Percentiles rank a stretch among this genome's conserved stretches.
These are phyloP conservation scores for Nomada goodeniana DNA, from an alignment of 2,888 invertebrate genomes.

Conservation along the genomic window DNA sequence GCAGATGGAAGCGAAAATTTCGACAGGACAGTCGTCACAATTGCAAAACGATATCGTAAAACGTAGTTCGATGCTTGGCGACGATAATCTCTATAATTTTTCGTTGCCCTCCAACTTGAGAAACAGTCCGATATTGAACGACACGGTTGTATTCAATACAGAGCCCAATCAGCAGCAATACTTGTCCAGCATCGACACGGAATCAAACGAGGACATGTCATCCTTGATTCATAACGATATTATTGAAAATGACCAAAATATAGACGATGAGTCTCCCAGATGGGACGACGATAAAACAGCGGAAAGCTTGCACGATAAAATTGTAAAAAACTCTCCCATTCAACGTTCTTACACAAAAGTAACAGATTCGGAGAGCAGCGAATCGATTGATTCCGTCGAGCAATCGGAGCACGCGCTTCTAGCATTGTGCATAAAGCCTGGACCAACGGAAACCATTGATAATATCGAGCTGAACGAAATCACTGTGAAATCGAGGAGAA, in stretches of 20 bases:
- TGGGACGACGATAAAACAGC: constrained; percentile 2
- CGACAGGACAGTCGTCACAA: neutral
- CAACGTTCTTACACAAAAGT: constrained; percentile 62
- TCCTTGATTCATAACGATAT: constrained; percentile 45
- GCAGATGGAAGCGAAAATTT: constrained; percentile 5
- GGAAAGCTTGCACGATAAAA: constrained; percentile 4
- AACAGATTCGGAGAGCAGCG: constrained; percentile 73
- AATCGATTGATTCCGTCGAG: constrained; percentile 80
- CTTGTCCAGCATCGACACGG: constrained; percentile 42
- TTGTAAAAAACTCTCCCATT: constrained; percentile 29
- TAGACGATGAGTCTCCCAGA: constrained; percentile 11
- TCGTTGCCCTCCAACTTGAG: constrained; percentile 46
- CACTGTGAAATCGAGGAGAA: constrained; percentile 3
- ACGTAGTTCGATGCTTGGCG: neutral
- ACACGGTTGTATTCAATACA: constrained; percentile 39
- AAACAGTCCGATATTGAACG: constrained; percentile 44
- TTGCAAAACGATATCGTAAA: neutral
- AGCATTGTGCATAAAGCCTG: constrained; percentile 75
- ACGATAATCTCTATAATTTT: constrained; percentile 36
- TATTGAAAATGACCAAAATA: constrained; percentile 25
- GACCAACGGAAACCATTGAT: constrained; percentile 58
- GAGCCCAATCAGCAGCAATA: constrained; percentile 51
- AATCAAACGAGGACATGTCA: constrained; percentile 53
- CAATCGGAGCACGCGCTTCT: constrained; percentile 78
- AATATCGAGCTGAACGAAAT: constrained; percentile 17